These are phyloP conservation scores for Dendrolimus houi DNA, from an alignment of 2,888 invertebrate genomes.

Conservation along the genomic window DNA sequence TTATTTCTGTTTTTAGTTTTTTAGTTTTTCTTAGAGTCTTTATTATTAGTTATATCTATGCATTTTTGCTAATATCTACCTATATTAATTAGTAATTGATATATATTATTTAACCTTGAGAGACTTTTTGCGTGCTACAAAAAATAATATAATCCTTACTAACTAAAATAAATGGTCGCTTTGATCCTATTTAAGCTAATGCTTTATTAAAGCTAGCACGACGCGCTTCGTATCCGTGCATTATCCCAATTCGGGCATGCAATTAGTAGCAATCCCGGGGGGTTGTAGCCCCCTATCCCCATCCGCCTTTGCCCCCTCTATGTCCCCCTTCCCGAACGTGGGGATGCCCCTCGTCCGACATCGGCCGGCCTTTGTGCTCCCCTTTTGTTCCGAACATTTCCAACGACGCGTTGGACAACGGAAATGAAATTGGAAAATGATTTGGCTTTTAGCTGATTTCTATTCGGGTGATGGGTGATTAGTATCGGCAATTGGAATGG, in stretches of 20 bases:
- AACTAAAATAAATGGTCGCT: constrained; percentile 66
- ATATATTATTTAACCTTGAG: too few relatives aligned
- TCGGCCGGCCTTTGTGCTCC: constrained; percentile 54
- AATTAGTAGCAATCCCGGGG: constrained; percentile 56
- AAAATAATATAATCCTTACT: too few relatives aligned
- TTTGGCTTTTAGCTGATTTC: constrained; percentile 73
- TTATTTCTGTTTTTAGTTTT: too few relatives aligned
- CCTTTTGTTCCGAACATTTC: constrained; percentile 53
- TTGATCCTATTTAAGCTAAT: constrained; percentile 48
- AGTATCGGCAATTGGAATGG: too few relatives aligned
- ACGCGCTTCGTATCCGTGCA: constrained; percentile 46
- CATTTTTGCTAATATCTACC: too few relatives aligned
- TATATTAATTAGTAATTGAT: too few relatives aligned
- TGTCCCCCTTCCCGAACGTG: constrained; percentile 12
- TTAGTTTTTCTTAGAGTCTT: too few relatives aligned
- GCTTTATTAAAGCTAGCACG: constrained; percentile 65
- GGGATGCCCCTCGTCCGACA: constrained; percentile 20
- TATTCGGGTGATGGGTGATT: neutral
- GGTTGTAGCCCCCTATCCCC: constrained; percentile 28
- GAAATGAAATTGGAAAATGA: constrained; percentile 72
- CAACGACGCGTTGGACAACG: constrained; percentile 42
- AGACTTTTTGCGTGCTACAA: too few relatives aligned
- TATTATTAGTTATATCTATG: too few relatives aligned
- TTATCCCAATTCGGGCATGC: constrained; percentile 70
- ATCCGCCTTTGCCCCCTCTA: constrained; percentile 20